Evolutionary conservation across 2,113 vertebrate species (phyloP).

Genomic region (Elanus axillaris): DNA sequence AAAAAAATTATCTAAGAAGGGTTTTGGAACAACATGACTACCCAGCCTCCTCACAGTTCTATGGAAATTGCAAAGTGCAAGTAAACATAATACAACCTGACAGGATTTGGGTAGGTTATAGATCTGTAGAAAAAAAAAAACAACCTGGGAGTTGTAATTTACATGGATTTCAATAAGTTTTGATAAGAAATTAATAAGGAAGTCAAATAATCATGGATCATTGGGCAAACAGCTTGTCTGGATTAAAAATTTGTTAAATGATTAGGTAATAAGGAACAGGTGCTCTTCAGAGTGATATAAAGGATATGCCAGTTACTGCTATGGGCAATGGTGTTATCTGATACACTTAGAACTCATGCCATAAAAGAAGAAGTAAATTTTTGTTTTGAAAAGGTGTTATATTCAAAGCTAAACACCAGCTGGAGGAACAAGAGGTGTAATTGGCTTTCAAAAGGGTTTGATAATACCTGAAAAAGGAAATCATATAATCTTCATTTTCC

Average conservation of each 20-base stretch:
- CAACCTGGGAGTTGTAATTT: not conserved
- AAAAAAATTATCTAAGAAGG: not conserved
- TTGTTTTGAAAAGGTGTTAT: not conserved
- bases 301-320: not conserved
- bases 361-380: not conserved
- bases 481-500: not conserved
- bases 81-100: not conserved
- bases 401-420: not conserved
- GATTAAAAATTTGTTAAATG: not conserved
- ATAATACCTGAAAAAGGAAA: not conserved
- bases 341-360: not conserved
- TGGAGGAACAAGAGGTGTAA: not conserved
- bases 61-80: not conserved
- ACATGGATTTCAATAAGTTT: not conserved
- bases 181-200: constrained; percentile 21
- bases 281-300: not conserved
- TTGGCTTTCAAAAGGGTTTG: not conserved
- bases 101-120: not conserved
- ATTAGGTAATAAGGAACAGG: not conserved
- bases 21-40: not conserved
- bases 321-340: not conserved
- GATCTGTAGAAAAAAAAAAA: not conserved
- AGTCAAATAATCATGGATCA: not conserved
- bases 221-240: not conserved
- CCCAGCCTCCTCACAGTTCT: not conserved